Conservation (phyloP, 2,113 vertebrate genomes). For the Solea senegalensis region DNA sequence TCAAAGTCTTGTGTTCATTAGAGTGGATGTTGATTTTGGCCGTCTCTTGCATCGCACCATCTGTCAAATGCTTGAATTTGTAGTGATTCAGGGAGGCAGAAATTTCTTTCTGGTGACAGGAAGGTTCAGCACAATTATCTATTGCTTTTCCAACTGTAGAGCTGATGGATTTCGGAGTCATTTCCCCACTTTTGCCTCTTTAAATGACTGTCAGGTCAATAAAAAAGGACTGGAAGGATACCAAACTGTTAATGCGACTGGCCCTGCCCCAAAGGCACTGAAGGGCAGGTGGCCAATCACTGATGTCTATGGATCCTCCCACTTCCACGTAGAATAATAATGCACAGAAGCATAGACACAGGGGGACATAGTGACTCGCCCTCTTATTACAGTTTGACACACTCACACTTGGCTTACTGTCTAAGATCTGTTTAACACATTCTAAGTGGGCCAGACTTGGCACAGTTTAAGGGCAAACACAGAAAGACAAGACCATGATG, state of each 20-base stretch:
- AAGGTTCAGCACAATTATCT: conserved; percentile 15
- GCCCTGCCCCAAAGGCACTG: conserved; percentile 36
- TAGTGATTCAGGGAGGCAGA: conserved; percentile 27
- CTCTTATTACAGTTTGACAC: conserved; percentile 1
- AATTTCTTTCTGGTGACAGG: conserved; percentile 23
- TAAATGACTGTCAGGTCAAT: conserved; percentile 38
- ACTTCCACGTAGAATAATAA: conserved; percentile 18
- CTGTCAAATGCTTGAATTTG: conserved; percentile 23
- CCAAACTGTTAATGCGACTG: conserved; percentile 53
- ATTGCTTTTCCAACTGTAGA: conserved; percentile 22
- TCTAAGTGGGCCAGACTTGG: conserved; percentile 54
- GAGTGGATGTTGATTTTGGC: conserved; percentile 35
- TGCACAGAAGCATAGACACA: neutral
- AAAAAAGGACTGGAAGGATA: conserved; percentile 38
- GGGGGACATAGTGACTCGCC: neutral
- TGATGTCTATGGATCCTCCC: conserved; percentile 49
- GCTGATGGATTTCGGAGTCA: conserved; percentile 39
- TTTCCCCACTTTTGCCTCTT: conserved; percentile 40
- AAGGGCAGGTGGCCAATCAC: conserved; percentile 50
- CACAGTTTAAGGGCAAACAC: conserved; percentile 31
- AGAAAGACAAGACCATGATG: conserved; percentile 21
- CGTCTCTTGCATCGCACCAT: neutral
- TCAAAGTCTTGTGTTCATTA: conserved; percentile 21
- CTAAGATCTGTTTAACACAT: conserved; percentile 54
- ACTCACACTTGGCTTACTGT: conserved; percentile 41